phyloP scores from a whole-genome alignment of 1,140 invertebrate species.

The Caenorhabditis tropicalis region DNA sequence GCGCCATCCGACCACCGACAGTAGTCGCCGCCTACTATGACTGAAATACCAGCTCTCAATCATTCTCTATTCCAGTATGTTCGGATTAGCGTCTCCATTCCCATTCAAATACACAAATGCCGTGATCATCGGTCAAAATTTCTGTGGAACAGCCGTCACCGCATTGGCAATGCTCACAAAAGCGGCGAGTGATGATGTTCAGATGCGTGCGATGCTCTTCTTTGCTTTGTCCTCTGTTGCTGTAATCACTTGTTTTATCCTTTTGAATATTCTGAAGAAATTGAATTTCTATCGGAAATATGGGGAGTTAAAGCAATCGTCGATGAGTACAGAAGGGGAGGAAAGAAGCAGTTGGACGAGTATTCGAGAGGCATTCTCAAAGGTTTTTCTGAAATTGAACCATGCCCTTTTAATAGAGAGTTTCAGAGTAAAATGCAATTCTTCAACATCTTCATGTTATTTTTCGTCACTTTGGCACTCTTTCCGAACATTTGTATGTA shows the following conservation, averaged over 20 bases:
- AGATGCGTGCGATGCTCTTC: constrained; percentile 19
- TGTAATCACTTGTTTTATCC: neutral
- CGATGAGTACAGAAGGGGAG: neutral
- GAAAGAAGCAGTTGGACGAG: neutral
- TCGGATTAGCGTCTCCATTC: neutral
- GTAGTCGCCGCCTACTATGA: too few species aligned
- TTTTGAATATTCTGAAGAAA: neutral
- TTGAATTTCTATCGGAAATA: neutral
- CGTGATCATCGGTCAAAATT: neutral
- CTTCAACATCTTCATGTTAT: neutral
- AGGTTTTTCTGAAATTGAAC: neutral
- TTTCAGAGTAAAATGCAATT: constrained; percentile 77
- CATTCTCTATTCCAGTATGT: constrained; percentile 25
- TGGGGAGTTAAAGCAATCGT: neutral
- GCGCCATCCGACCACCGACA: too few species aligned
- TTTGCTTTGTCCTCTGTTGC: neutral
- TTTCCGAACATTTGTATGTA: constrained; percentile 33
- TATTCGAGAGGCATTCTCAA: constrained; percentile 49
- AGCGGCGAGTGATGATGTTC: constrained; percentile 28
- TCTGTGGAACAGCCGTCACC: constrained; percentile 1
- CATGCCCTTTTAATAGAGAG: constrained; percentile 58
- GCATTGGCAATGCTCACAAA: neutral
- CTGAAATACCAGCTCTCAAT: too few species aligned
- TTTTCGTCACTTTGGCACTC: constrained; percentile 6
- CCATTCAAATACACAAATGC: constrained; percentile 22